A percentile compares a stretch with the other conserved stretches of the same genome.
These are phyloP conservation scores for Melanerpes aurifrons DNA, from an alignment of 2,113 vertebrate species.

Conservation along the genomic window DNA sequence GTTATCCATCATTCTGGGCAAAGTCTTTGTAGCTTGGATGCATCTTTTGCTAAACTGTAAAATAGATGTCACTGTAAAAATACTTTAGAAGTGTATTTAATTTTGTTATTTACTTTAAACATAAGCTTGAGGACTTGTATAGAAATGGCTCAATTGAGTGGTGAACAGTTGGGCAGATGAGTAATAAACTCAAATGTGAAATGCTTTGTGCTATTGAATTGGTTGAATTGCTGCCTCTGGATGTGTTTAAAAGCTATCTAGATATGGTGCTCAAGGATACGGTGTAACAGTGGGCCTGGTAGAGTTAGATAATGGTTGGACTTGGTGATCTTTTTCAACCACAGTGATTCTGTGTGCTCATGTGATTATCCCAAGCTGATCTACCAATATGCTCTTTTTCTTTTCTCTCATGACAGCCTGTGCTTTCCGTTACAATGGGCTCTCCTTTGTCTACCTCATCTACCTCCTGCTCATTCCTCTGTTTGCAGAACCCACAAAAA, in stretches of 20 bases:
- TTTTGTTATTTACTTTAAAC: background rate
- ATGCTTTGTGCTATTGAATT: background rate
- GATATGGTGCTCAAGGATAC: too few relatives aligned
- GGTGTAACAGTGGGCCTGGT: too few relatives aligned
- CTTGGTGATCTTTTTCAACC: too few relatives aligned
- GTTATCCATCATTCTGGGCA: background rate
- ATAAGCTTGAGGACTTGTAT: background rate
- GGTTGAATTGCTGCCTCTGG: too few relatives aligned
- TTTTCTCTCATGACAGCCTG: conserved; percentile 82
- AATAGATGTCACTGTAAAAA: background rate
- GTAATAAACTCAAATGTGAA: background rate
- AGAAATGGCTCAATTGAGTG: background rate
- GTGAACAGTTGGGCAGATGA: background rate
- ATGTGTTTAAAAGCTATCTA: too few relatives aligned
- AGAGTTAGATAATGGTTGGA: too few relatives aligned
- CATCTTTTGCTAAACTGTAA: background rate
- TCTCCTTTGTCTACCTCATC: conserved; percentile 99
- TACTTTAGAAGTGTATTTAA: background rate
- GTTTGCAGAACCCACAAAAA: conserved; percentile 92
- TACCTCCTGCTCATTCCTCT: conserved; percentile 97
- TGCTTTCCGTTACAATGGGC: conserved; percentile 95
- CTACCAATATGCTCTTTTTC: background rate
- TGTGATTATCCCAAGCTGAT: background rate
- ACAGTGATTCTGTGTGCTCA: too few relatives aligned
- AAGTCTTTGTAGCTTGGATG: background rate